Percentiles rank a stretch among this genome's conserved stretches.
These are phyloP conservation scores for Kuschelorhynchus macadamiae DNA, from an alignment of 2,888 invertebrate genomes.

Conservation along the genomic window DNA sequence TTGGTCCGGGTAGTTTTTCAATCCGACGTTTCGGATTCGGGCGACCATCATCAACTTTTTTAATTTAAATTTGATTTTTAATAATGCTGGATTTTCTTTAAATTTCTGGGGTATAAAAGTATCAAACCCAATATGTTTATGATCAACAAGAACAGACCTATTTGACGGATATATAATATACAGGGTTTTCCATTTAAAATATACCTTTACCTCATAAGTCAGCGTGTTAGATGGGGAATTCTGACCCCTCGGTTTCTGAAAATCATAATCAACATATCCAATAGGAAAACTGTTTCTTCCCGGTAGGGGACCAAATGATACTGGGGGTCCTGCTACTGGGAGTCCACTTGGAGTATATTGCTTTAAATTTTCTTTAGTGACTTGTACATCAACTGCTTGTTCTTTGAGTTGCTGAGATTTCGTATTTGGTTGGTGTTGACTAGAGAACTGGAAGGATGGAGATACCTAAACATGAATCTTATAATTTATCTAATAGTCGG, in stretches of 20 bases:
- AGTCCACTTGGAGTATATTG: constrained; percentile 59
- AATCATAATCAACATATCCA: constrained; percentile 59
- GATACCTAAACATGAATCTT: constrained; percentile 56
- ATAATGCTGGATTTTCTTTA: no score
- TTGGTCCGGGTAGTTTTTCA: no score
- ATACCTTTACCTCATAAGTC: constrained; percentile 41
- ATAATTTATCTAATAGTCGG: neutral
- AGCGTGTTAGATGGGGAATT: constrained; percentile 29
- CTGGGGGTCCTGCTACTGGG: constrained; percentile 47
- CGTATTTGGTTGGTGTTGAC: constrained; percentile 2
- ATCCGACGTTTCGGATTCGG: no score
- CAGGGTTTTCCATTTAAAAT: no score
- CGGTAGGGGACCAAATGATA: constrained; percentile 26
- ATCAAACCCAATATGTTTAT: no score
- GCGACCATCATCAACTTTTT: no score
- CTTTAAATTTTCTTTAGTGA: constrained; percentile 67
- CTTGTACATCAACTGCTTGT: constrained; percentile 63
- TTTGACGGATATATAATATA: no score
- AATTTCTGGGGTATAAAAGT: no score
- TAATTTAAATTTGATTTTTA: no score
- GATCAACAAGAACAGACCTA: no score
- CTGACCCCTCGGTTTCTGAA: constrained; percentile 44
- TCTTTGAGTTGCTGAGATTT: constrained; percentile 26
- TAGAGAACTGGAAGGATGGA: constrained; percentile 58
- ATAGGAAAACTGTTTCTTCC: constrained; percentile 41